A percentile compares a stretch with the other conserved stretches of the same genome.
Evolutionary conservation across 1,140 invertebrate species (phyloP).

Genomic region (Dolichoris vasculosae): DNA sequence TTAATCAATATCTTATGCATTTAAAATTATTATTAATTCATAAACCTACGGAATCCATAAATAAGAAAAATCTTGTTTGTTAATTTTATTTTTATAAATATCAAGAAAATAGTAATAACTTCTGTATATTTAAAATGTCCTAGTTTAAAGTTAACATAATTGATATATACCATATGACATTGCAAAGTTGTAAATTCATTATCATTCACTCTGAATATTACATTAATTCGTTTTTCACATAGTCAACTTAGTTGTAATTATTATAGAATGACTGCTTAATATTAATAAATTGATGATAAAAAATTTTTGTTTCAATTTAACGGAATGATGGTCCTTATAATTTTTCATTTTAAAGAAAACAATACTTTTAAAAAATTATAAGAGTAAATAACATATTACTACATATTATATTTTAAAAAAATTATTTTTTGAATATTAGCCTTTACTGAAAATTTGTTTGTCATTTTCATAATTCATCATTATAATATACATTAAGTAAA

Average conservation of each 20-base stretch:
- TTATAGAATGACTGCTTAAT: neutral
- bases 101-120: no score
- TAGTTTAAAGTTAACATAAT: neutral
- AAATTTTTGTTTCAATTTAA: neutral
- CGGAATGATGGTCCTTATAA: neutral
- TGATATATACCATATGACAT: neutral
- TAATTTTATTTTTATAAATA: neutral
- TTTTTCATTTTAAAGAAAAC: no score
- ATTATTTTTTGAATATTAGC: no score
- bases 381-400: no score
- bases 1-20: no score
- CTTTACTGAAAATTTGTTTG: no score
- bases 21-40: no score
- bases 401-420: no score
- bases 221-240: neutral
- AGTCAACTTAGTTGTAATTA: neutral
- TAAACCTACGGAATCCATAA: no score
- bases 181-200: neutral
- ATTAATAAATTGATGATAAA: neutral
- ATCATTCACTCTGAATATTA: conserved; percentile 18
- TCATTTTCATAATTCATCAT: no score
- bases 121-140: neutral
- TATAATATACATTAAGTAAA: no score
- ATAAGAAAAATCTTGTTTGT: neutral
- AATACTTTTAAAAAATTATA: no score